Percentiles rank a stretch among this genome's conserved stretches.
Conservation (phyloP, 2,113 vertebrate species). For the Carassius gibelio region DNA sequence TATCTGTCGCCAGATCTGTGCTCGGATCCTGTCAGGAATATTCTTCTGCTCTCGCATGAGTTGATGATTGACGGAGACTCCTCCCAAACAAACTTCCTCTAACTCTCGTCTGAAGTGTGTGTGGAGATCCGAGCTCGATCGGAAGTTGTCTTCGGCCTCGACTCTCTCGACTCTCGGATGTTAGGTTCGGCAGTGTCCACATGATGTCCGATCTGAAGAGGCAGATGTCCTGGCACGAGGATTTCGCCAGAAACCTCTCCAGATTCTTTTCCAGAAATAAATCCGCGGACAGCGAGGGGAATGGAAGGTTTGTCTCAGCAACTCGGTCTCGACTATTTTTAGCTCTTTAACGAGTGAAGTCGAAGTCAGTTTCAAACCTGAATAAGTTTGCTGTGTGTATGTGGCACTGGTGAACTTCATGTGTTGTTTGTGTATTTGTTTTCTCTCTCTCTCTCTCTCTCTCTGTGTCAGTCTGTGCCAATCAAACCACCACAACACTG, state of each 20-base stretch:
- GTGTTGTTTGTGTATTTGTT: not conserved
- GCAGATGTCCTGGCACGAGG: slow-evolving; percentile 64
- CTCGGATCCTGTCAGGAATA: not conserved
- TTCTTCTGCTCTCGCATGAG: too few species aligned
- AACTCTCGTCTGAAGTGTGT: not conserved
- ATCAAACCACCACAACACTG: not conserved
- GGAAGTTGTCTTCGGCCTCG: not conserved
- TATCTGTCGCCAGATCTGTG: too few species aligned
- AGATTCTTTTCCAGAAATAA: slow-evolving; percentile 57
- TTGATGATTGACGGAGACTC: not conserved
- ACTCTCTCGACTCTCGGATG: not conserved
- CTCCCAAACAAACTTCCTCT: slow-evolving; percentile 33
- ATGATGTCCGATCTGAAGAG: slow-evolving; percentile 54
- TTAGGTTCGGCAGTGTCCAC: not conserved
- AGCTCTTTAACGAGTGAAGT: not conserved
- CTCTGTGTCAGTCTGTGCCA: not conserved
- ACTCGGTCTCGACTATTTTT: not conserved
- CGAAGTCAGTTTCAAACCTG: not conserved
- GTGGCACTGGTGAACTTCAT: not conserved
- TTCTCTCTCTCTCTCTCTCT: not conserved
- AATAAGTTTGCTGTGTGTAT: not conserved
- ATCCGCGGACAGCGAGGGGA: slow-evolving; percentile 47
- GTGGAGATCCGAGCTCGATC: not conserved
- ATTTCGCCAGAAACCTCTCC: slow-evolving; percentile 61
- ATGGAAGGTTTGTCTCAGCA: not conserved